phyloP scores from a whole-genome alignment of 2,888 invertebrate species.

The Peribatodes rhomboidaria region DNA sequence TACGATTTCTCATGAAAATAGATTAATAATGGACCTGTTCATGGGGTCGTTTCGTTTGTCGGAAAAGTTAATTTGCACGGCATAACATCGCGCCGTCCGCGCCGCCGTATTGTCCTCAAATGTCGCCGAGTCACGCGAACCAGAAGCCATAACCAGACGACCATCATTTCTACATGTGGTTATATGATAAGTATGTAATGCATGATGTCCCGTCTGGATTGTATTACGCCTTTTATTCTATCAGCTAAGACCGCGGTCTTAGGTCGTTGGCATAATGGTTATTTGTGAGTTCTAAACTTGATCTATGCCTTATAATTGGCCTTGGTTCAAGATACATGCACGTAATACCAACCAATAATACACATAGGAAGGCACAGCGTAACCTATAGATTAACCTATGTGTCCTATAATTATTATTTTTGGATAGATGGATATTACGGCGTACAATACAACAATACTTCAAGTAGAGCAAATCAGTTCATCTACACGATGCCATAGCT shows the following conservation, averaged over 20 bases:
- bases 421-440: neutral
- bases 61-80: slow-evolving; percentile 32
- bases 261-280: no score
- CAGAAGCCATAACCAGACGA: neutral
- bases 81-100: slow-evolving; percentile 33
- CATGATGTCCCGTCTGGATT: no score
- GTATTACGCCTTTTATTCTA: no score
- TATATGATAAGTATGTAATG: no score
- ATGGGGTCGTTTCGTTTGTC: slow-evolving; percentile 30
- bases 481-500: slow-evolving; percentile 1
- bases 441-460: neutral
- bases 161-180: neutral
- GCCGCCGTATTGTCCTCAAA: slow-evolving; percentile 47
- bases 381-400: no score
- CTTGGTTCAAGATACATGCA: no score
- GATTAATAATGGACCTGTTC: slow-evolving; percentile 35
- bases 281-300: no score
- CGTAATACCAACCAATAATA: no score
- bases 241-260: no score
- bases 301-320: no score
- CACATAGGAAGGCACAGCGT: no score
- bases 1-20: slow-evolving; percentile 13
- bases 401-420: neutral
- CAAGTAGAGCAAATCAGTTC: slow-evolving; percentile 16
- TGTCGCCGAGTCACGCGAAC: slow-evolving; percentile 56